Evolutionary conservation across 2,797 vertebrate species (phyloP).

Genomic region (Austrolebias charrua): DNA sequence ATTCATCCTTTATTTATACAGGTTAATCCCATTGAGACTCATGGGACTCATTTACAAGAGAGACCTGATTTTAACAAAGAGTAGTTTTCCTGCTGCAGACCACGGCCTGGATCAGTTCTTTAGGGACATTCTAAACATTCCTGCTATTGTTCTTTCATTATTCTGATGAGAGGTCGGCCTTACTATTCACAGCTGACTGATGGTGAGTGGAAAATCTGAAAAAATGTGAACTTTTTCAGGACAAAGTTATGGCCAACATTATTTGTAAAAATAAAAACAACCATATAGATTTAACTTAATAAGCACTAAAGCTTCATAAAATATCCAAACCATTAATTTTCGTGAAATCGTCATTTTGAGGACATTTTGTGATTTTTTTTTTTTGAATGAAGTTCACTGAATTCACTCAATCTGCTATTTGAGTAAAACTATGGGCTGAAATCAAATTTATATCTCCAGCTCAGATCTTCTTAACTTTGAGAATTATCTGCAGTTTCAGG

Average conservation of each 20-base stretch:
- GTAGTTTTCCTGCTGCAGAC: conserved; percentile 18
- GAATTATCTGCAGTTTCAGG: too few relatives aligned
- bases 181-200: conserved; percentile 59
- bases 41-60: too few relatives aligned
- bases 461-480: too few relatives aligned
- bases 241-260: too few relatives aligned
- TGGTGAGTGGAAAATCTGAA: conserved; percentile 37
- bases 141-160: conserved; percentile 77
- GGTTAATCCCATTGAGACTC: too few relatives aligned
- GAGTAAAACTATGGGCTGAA: background rate
- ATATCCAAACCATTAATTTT: too few relatives aligned
- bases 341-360: too few relatives aligned
- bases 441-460: background rate
- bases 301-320: too few relatives aligned
- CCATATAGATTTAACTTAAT: too few relatives aligned
- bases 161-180: conserved; percentile 60
- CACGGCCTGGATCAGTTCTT: conserved; percentile 31
- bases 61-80: too few relatives aligned
- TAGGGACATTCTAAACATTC: conserved; percentile 73
- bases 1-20: too few relatives aligned
- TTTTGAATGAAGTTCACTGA: background rate
- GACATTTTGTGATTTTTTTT: background rate
- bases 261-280: too few relatives aligned
- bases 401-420: background rate
- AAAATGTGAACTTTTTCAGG: background rate